These are phyloP conservation scores for Steinernema feltiae DNA, from an alignment of 1,140 invertebrate species.

Conservation along the genomic window DNA sequence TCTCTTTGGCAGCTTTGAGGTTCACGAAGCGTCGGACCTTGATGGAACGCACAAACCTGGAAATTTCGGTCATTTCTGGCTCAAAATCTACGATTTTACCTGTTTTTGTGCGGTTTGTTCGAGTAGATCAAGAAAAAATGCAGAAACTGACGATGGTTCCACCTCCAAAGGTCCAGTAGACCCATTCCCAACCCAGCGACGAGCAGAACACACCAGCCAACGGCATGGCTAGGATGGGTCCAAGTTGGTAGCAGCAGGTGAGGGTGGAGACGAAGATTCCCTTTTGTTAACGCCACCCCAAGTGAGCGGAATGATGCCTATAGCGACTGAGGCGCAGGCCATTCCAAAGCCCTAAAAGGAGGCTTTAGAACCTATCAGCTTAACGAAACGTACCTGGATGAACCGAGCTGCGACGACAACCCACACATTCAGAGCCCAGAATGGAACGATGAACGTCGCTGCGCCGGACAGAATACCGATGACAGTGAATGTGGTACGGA, in stretches of 20 bases:
- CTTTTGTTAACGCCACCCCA: conserved; percentile 41
- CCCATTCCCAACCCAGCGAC: conserved; percentile 29
- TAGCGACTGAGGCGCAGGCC: conserved; percentile 45
- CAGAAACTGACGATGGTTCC: conserved; percentile 24
- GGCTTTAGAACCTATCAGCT: background rate
- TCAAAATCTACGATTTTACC: conserved; percentile 12
- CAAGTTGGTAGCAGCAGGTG: conserved; percentile 28
- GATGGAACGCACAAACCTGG: background rate
- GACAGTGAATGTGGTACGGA: conserved; percentile 14
- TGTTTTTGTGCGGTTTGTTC: conserved; percentile 31
- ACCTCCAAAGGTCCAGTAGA: conserved; percentile 32
- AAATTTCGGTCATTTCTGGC: background rate
- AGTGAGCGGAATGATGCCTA: conserved; percentile 41
- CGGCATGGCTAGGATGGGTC: conserved; percentile 38
- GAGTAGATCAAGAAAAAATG: conserved; percentile 35
- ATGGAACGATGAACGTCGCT: conserved; percentile 45
- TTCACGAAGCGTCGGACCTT: background rate
- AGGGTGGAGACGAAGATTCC: conserved; percentile 50
- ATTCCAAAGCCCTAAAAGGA: conserved; percentile 42
- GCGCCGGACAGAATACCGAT: conserved; percentile 51
- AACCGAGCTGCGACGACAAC: conserved; percentile 38
- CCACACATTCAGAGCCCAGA: conserved; percentile 36
- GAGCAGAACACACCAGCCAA: conserved; percentile 34
- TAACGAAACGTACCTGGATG: conserved; percentile 35
- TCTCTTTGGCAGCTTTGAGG: conserved; percentile 12